Evolutionary conservation across 2,113 vertebrate species (phyloP), one percentile per base, ranked within the genome.

Genomic region (Ammodytes marinus): DNA sequence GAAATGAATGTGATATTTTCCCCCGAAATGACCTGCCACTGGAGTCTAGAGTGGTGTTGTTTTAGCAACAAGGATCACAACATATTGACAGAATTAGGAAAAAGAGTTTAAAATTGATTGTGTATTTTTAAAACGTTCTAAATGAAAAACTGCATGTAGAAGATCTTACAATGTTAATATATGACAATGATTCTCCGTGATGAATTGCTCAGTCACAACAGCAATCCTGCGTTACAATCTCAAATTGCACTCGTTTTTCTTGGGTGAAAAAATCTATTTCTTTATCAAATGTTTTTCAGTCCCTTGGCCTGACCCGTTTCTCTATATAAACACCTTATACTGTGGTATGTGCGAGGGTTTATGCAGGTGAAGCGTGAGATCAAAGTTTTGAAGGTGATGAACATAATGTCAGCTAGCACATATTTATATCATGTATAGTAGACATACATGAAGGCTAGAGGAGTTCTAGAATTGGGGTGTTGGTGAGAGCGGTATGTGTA

Each of bases 161-260:
- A 43, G 11, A 37, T 74, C 53, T 43, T 9, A 1, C 17, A 43
- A 19, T 7, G 2, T 17, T 65, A 49, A 74, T 60, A 61, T 55
- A 79, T 40, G 39, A 71, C 37, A 58, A 54, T 8, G 14, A 78
- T 40, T 67, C 53, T 42, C 15, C 19, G 19, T 52, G 71, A 75
- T 83, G 43, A 64, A 68, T 69, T 50, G 81, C 64, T 80, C 53
- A 55, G 8, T 50, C 50, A 43, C 59, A 37, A 42, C 17, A 67
- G 69, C 70, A 57, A 50, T 61, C 69, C 43, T 8, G 45, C 17
- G 4, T 61, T 80, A 61, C 27, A 68, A 69, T 83, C 84, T 68
- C 3, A 65, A 68, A 43, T 63, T 2, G 12, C n/a, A 49, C 17
- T 12, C 27, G 27, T 27, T 27, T 70, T 61, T 45, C 53, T 47